These are phyloP conservation scores for Perca schrenkii DNA, from an alignment of 2,113 vertebrate species.

Conservation along the genomic window DNA sequence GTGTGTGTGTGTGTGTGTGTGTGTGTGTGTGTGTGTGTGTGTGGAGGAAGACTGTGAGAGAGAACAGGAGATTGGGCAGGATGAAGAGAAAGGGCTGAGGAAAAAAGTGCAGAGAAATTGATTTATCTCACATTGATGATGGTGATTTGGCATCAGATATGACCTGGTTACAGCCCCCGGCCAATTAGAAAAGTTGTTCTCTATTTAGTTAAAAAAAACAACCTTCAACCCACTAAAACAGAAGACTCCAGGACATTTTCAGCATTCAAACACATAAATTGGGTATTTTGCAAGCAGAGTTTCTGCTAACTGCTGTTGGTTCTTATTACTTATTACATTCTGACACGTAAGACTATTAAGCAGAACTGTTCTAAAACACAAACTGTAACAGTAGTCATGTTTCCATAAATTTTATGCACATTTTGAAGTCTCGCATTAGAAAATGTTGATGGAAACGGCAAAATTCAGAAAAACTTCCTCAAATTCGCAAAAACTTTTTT, in stretches of 20 bases:
- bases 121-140: slow-evolving; percentile 59
- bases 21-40: neutral
- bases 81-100: slow-evolving; percentile 31
- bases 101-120: slow-evolving; percentile 38
- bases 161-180: slow-evolving; percentile 49
- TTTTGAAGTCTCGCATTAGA: no score
- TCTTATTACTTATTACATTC: slow-evolving; percentile 27
- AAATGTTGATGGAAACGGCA: no score
- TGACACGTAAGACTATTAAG: slow-evolving; percentile 27
- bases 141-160: slow-evolving; percentile 52
- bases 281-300: slow-evolving; percentile 15
- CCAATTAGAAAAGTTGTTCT: slow-evolving; percentile 64
- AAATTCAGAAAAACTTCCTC: no score
- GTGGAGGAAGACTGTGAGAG: slow-evolving; percentile 33
- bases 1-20: neutral
- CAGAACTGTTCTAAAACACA: slow-evolving; percentile 3
- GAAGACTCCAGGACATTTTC: slow-evolving; percentile 7
- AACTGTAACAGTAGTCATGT: neutral
- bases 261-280: slow-evolving; percentile 5
- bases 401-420: no score
- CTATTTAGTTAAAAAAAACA: neutral
- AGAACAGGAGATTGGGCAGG: slow-evolving; percentile 26
- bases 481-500: no score
- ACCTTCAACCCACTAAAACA: slow-evolving; percentile 43
- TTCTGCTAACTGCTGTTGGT: slow-evolving; percentile 33